A percentile compares a stretch with the other conserved stretches of the same genome.
These are phyloP conservation scores for Unio pictorum DNA, from an alignment of 2,888 invertebrate genomes.

Conservation along the genomic window DNA sequence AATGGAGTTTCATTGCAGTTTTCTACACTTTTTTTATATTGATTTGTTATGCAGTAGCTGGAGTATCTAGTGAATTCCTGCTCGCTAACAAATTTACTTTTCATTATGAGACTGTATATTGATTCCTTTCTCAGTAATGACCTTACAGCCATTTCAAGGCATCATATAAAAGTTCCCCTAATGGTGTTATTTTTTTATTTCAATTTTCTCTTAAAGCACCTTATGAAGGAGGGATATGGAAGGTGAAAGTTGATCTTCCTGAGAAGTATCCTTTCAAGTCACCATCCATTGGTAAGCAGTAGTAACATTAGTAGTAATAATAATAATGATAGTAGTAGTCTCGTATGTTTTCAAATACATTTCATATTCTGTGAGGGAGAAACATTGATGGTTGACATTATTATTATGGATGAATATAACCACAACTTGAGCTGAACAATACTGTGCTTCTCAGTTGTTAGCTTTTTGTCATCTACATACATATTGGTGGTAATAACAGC, in stretches of 20 bases:
- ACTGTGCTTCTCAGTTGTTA: too few species aligned
- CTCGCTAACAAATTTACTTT: neutral
- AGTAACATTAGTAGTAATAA: too few species aligned
- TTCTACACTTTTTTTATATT: neutral
- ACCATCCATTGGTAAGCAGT: conserved; percentile 88
- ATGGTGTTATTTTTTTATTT: neutral
- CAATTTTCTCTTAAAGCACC: conserved; percentile 80
- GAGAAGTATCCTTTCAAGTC: conserved; percentile 99
- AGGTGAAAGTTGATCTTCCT: conserved; percentile 97
- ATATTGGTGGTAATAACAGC: too few species aligned
- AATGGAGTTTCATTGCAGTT: neutral
- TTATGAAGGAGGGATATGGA: conserved; percentile 99
- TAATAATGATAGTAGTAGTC: neutral
- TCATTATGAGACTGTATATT: too few species aligned
- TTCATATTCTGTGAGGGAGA: too few species aligned
- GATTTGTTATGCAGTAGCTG: neutral
- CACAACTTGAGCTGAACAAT: too few species aligned
- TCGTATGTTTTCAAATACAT: neutral
- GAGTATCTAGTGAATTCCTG: neutral
- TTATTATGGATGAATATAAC: too few species aligned
- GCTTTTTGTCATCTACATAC: too few species aligned
- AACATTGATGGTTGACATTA: too few species aligned
- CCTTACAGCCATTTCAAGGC: too few species aligned
- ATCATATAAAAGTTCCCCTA: too few species aligned
- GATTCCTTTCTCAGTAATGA: too few species aligned